Base-by-base conservation (phyloP, 2,888 invertebrate species). In the Malthinus seriepunctatus region DNA sequence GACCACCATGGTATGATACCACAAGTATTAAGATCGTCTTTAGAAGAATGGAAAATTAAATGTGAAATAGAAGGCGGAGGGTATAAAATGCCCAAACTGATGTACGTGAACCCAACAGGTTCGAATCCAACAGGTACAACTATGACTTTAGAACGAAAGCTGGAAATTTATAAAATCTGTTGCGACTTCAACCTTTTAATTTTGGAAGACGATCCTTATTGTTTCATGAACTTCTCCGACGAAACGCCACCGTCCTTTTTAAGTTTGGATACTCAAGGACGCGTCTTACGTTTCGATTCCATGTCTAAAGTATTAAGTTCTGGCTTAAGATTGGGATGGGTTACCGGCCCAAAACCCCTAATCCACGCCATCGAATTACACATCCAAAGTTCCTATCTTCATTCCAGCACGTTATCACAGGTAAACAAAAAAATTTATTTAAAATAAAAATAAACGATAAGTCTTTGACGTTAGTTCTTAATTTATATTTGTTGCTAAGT, bases 151-250 rank as follows among this genome's bases (percentile, higher is more conserved):
- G 83, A 86, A 10, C 81, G 91, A 63, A 83, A 88, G 58, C 80
- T 83, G 61, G 83, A 85, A 76, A 86, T 93, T 39, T 92, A 93
- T 72, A 81, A 84, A 65, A 80, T 92, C 62, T 90, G 90, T 44
- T 88, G 89, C 76, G 82, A 85, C 73, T 90, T 88, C 74, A 86
- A 92, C 77, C 84, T 93, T 33, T 70, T 93, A 7, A 90, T 93
- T 51, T 70, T 93, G 6, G 93, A 93, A 73, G 93, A 93, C 70
- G 92, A 92, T 76, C 90, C 93, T 0, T 93, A 92, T 71, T 89
- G 87, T 78, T 91, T 88, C 72, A 78, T 93, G 71, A 88, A 89
- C 73, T 93, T 88, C 75, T 3, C 34, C 23, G 82, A 85, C 59
- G 86, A 80, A 45, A 80, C 80, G 35, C 82, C 86, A 0, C 82